Percentiles rank a stretch among this genome's conserved stretches.
phyloP scores from a whole-genome alignment of 2,113 vertebrate genomes.

The Chaenogobius annularis region DNA sequence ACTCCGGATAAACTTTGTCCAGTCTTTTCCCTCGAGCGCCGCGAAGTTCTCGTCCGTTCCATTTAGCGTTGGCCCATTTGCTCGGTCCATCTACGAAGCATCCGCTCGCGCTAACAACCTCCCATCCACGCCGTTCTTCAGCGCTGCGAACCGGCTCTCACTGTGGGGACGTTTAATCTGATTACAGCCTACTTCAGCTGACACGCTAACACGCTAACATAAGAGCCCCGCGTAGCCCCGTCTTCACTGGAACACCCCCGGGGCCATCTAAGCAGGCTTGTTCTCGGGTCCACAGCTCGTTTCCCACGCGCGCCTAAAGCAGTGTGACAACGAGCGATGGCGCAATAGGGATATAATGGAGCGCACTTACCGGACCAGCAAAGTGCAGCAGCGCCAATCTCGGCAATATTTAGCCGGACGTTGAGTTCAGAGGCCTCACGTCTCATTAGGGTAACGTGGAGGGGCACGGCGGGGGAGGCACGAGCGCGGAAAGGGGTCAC shows the following conservation, averaged over 20 bases:
- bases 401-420: constrained; percentile 73
- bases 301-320: constrained; percentile 49
- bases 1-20: not conserved
- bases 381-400: constrained; percentile 67
- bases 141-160: not conserved
- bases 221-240: constrained; percentile 59
- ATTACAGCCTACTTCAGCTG: constrained; percentile 49
- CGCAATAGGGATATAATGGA: constrained; percentile 58
- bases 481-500: constrained; percentile 20
- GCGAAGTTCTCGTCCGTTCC: not conserved
- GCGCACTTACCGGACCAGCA: constrained; percentile 69
- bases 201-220: constrained; percentile 56
- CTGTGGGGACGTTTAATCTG: constrained; percentile 67
- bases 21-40: not conserved
- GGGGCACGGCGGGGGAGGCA: constrained; percentile 38
- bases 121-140: not conserved
- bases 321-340: constrained; percentile 68
- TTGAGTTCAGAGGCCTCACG: constrained; percentile 69
- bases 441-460: constrained; percentile 64
- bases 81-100: not conserved
- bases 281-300: constrained; percentile 35
- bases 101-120: not conserved
- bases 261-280: constrained; percentile 37
- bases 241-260: constrained; percentile 37
- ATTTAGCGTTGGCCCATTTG: not conserved